Evolutionary conservation across 2,113 vertebrate genomes (phyloP), one percentile per base, ranked within the genome.

Genomic region (Thamnophis sirtalis): DNA sequence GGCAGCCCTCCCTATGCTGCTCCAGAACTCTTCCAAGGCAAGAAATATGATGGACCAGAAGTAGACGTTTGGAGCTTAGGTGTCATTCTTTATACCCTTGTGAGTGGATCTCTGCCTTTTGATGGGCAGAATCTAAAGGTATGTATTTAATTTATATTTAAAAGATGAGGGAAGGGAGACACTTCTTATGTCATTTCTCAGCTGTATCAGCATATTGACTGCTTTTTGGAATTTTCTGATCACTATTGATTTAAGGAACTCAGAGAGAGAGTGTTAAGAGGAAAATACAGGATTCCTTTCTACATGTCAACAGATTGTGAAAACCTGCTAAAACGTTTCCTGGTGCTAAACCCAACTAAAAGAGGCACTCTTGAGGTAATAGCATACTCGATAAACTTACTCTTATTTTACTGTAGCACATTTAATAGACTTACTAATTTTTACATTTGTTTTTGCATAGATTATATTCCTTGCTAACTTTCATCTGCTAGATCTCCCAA

Each of bases 241-340:
- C 87, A 56, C 15, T 96, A 91, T 17, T 95, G 90, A 33, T 68
- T 49, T 50, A 97, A 98, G 99, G 99, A 99, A 97, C 97, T 99
- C 93, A 98, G 99, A 94, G 99, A 99, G 95, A 98, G 99, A 85
- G 99, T 99, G n/a, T 98, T 99, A 89, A 97, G 99, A 91, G 99
- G 99, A 68, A 99, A 99, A 97, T 99, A 99, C 96, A 98, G 99
- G 94, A 99, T 99, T 96, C 99, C 99, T 55, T 99, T 99, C 98
- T 99, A 99, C 98, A 99, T 99, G 99, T 99, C 99, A 95, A 99
- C 99, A 85, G 99, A 99, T 98, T 99, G 99, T 96, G 99, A 99
- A 98, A 99, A 99, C 97, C 99, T 99, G 91, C 99, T 99, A 89
- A 99, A 99, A 93, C 99, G 99, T 95, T 99, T 99, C 97, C 97